Conservation (phyloP, 2,797 vertebrate genomes). For the Micropoecilia bifurca region DNA sequence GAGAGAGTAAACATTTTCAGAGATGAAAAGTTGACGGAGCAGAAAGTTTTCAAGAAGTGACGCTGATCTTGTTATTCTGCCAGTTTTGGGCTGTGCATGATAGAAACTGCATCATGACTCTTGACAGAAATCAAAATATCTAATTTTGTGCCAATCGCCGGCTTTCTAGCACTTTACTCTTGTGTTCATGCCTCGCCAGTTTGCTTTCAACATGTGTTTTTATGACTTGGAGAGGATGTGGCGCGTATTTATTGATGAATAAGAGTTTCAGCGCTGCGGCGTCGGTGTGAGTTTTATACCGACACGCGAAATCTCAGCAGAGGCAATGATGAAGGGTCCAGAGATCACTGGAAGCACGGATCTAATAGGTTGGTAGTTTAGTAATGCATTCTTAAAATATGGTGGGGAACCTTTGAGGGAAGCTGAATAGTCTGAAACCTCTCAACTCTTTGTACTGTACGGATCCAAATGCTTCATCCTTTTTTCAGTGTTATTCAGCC, state of each 20-base stretch:
- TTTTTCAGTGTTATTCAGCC: conserved; percentile 56
- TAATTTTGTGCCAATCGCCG: conserved; percentile 22
- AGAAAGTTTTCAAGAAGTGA: conserved; percentile 45
- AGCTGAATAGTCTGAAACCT: conserved; percentile 19
- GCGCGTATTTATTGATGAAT: conserved; percentile 58
- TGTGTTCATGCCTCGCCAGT: conserved; percentile 48
- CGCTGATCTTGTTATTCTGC: conserved; percentile 15
- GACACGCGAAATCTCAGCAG: conserved; percentile 30
- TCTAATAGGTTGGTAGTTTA: conserved; percentile 17
- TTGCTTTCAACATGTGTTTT: conserved; percentile 36
- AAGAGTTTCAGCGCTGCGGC: conserved; percentile 19
- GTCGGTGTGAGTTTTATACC: conserved; percentile 23
- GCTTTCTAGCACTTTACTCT: conserved; percentile 46
- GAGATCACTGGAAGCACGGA: conserved; percentile 29
- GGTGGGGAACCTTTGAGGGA: conserved; percentile 3
- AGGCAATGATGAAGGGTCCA: conserved; percentile 30
- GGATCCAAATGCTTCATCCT: conserved; percentile 26
- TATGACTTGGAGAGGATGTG: conserved; percentile 33
- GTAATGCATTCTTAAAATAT: conserved; percentile 22
- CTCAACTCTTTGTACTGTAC: conserved; percentile 16
- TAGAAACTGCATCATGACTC: conserved; percentile 20
- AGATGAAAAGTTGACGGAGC: conserved; percentile 27
- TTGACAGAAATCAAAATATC: conserved; percentile 20
- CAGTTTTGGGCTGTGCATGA: conserved; percentile 12
- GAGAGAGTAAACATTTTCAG: conserved; percentile 14